Evolutionary conservation across 2,888 invertebrate species (phyloP).

Genomic region (Drosophila robusta): DNA sequence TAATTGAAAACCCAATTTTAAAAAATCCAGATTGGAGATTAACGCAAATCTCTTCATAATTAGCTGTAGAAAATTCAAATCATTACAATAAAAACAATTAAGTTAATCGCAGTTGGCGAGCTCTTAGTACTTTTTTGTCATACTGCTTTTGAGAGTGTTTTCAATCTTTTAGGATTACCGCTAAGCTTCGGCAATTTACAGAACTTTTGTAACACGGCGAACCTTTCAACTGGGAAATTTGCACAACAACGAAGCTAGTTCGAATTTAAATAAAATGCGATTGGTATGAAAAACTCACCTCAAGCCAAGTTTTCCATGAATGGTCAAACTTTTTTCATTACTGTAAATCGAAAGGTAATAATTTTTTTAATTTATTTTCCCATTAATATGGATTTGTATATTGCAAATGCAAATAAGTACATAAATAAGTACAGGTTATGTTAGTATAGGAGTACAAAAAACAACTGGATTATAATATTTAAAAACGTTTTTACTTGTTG

Average conservation of each 20-base stretch:
- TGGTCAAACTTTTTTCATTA: constrained; percentile 4
- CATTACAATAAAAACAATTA: constrained; percentile 48
- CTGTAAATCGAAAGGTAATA: constrained; percentile 1
- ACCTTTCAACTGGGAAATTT: constrained; percentile 32
- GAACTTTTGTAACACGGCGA: constrained; percentile 27
- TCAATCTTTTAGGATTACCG: constrained; percentile 57
- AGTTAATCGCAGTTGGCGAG: constrained; percentile 24
- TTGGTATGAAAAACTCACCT: background rate
- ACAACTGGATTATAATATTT: constrained; percentile 12
- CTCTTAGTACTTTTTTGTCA: constrained; percentile 31
- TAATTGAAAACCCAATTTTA: constrained; percentile 75
- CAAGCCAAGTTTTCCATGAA: constrained; percentile 3
- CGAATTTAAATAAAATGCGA: background rate
- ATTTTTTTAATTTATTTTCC: constrained; percentile 11
- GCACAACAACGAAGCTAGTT: constrained; percentile 3
- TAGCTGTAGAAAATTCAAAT: constrained; percentile 26
- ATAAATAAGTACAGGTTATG: constrained; percentile 25
- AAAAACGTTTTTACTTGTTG: background rate
- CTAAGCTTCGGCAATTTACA: constrained; percentile 56
- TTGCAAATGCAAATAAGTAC: constrained; percentile 29
- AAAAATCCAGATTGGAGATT: constrained; percentile 57
- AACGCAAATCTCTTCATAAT: constrained; percentile 75
- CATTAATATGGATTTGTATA: constrained; percentile 25
- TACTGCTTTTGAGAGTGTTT: constrained; percentile 19
- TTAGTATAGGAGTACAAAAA: constrained; percentile 15